Conservation (phyloP, 2,113 vertebrate species). For the Mesembrinibis cayennensis region DNA sequence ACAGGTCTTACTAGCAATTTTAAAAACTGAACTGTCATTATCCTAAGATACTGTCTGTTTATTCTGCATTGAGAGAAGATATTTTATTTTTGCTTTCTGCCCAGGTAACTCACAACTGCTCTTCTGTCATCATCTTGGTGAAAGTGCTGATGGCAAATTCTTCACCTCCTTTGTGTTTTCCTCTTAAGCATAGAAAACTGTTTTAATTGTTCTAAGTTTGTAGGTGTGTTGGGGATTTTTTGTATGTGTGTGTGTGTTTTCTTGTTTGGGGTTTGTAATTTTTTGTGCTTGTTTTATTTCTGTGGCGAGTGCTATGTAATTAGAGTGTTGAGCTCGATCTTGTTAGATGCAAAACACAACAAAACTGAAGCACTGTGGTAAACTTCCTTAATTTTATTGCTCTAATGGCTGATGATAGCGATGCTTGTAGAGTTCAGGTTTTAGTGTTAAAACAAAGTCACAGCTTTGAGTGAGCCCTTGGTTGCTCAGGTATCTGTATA, state of each 20-base stretch:
- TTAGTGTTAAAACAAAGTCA: not conserved
- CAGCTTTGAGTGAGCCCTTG: not conserved
- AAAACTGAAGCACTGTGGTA: not conserved
- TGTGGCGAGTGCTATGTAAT: not conserved
- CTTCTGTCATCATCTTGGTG: not conserved
- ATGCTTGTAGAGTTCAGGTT: not conserved
- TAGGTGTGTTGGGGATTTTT: rapidly evolving
- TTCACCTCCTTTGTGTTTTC: not conserved
- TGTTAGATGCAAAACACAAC: not conserved
- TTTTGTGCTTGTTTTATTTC: not conserved
- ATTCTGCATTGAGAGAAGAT: not conserved
- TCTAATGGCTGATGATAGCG: not conserved
- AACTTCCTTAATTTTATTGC: not conserved
- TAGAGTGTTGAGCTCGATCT: not conserved
- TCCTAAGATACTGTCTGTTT: not conserved
- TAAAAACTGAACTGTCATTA: rapidly evolving
- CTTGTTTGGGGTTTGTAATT: not conserved
- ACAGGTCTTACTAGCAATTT: not conserved
- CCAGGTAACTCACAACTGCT: not conserved
- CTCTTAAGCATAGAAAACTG: not conserved
- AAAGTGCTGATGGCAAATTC: not conserved
- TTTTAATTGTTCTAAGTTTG: not conserved
- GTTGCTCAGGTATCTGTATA: not conserved
- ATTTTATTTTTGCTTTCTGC: not conserved
- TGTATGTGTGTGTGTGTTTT: not conserved